Conservation (phyloP, 2,888 invertebrate genomes). For the Spodoptera littoralis region DNA sequence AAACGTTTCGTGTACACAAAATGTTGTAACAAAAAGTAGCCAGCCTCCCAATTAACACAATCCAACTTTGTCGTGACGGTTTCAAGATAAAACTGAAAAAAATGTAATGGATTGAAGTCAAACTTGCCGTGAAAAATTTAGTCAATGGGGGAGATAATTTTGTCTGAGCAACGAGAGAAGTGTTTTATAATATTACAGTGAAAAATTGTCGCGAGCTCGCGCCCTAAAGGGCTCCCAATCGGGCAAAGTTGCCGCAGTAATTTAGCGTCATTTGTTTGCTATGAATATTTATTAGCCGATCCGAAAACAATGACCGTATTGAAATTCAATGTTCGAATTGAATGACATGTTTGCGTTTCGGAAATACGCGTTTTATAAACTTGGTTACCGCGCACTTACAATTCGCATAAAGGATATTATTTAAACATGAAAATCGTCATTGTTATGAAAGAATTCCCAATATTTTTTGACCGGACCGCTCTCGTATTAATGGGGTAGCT, state of each 20-base stretch:
- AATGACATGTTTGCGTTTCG: slow-evolving; percentile 69
- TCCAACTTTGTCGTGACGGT: slow-evolving; percentile 78
- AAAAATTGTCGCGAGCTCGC: slow-evolving; percentile 73
- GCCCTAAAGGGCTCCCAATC: slow-evolving; percentile 67
- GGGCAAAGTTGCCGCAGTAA: slow-evolving; percentile 72
- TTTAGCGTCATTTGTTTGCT: slow-evolving; percentile 81
- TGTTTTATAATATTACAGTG: slow-evolving; percentile 82
- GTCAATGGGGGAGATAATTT: slow-evolving; percentile 87
- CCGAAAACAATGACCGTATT: slow-evolving; percentile 79
- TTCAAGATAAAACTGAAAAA: slow-evolving; percentile 81
- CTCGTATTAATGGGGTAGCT: not conserved
- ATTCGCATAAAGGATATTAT: slow-evolving; percentile 43
- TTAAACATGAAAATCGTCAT: slow-evolving; percentile 27
- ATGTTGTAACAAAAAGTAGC: slow-evolving; percentile 74
- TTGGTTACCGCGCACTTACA: slow-evolving; percentile 46
- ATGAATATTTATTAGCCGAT: slow-evolving; percentile 83
- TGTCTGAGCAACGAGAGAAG: slow-evolving; percentile 74
- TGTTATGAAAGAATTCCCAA: slow-evolving; percentile 3
- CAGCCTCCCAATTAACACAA: slow-evolving; percentile 82
- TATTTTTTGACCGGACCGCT: not conserved
- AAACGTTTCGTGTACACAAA: slow-evolving; percentile 66
- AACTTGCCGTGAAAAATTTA: slow-evolving; percentile 86
- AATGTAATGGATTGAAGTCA: slow-evolving; percentile 86
- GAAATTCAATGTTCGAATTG: slow-evolving; percentile 68
- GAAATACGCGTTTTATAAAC: slow-evolving; percentile 57